phyloP scores from a whole-genome alignment of 2,113 vertebrate genomes.

The Phaetusa simplex region DNA sequence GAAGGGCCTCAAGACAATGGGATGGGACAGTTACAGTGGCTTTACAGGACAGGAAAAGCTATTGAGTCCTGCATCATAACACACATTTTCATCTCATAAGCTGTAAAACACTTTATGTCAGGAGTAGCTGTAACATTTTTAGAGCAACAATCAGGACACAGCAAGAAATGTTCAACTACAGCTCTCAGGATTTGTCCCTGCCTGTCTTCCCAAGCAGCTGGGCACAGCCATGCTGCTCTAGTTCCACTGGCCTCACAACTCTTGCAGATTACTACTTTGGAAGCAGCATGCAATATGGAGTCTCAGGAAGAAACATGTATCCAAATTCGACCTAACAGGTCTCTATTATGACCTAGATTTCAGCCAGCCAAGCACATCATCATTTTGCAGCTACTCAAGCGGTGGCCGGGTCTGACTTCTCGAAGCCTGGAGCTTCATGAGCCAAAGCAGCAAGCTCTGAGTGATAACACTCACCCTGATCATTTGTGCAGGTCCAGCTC shows the following conservation, averaged over 20 bases:
- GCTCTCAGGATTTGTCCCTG: neutral
- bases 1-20: neutral
- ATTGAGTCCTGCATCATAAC: neutral
- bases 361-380: neutral
- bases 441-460: neutral
- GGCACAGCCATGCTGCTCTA: neutral
- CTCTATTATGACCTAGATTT: neutral
- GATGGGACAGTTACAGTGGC: neutral
- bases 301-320: neutral
- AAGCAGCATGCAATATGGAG: neutral
- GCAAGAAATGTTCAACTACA: neutral
- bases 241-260: neutral
- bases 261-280: neutral
- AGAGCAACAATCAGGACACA: neutral
- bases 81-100: neutral
- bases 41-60: neutral
- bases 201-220: neutral
- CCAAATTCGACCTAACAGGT: neutral
- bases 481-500: neutral
- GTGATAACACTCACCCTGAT: neutral
- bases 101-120: neutral
- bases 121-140: neutral
- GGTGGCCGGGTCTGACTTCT: neutral
- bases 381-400: neutral
- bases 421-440: neutral